phyloP scores from a whole-genome alignment of 2,113 vertebrate genomes.

The Callipepla squamata region DNA sequence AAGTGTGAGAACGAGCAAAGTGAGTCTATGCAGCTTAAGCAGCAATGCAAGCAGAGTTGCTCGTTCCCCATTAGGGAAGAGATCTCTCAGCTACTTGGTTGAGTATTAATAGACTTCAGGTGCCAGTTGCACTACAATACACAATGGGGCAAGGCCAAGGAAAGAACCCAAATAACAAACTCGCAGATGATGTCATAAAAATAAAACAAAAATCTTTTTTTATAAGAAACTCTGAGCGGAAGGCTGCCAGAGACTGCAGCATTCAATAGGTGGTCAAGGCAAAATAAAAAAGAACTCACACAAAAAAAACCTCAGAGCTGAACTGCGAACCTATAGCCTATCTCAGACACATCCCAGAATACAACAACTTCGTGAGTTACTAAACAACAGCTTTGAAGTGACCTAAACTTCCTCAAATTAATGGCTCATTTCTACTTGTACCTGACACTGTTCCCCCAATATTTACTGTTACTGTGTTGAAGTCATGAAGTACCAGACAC shows the following conservation, averaged over 20 bases:
- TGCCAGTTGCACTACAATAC: fast-evolving
- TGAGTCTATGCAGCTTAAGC: fast-evolving
- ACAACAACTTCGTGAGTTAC: neutral
- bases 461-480: too few relatives aligned
- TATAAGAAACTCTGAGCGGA: neutral
- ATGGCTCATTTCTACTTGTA: neutral
- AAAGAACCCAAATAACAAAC: neutral
- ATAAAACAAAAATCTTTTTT: neutral
- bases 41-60: neutral
- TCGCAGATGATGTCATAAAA: neutral
- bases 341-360: neutral
- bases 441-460: neutral
- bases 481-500: neutral
- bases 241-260: neutral
- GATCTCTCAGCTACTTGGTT: neutral
- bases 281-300: neutral
- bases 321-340: neutral
- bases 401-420: neutral
- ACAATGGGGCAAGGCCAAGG: neutral
- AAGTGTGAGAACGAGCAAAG: neutral
- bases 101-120: neutral
- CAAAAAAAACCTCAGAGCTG: neutral
- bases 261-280: neutral
- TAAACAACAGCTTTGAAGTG: neutral
- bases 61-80: neutral